phyloP scores from a whole-genome alignment of 2,888 invertebrate genomes.

The Eupeodes latifasciatus region DNA sequence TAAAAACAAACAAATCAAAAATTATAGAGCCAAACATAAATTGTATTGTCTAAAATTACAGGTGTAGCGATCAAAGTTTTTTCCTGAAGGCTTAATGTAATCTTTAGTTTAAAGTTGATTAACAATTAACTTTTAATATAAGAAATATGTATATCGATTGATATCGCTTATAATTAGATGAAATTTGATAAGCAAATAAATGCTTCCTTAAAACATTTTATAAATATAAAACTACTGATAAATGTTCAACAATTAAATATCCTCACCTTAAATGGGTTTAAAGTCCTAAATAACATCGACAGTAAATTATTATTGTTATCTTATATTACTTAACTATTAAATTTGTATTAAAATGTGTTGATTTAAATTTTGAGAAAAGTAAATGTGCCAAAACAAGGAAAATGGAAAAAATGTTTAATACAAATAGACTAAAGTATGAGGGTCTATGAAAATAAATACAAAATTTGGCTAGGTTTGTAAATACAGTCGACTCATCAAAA shows the following conservation, averaged over 20 bases:
- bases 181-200: neutral
- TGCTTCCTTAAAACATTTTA: neutral
- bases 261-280: neutral
- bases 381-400: slow-evolving; percentile 34
- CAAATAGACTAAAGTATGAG: no score
- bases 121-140: neutral
- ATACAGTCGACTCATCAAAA: no score
- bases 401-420: neutral
- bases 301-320: no score
- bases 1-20: neutral
- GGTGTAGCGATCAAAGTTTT: no score
- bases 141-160: neutral
- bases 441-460: no score
- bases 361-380: slow-evolving; percentile 37
- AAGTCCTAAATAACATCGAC: neutral
- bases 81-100: neutral
- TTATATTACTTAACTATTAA: no score
- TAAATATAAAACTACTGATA: neutral
- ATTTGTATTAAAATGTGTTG: neutral
- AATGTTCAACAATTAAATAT: neutral
- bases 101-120: neutral
- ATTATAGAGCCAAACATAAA: no score
- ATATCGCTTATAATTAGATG: neutral
- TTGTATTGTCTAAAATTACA: no score
- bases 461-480: no score